Conservation (phyloP, 2,797 vertebrate species). For the Fistularia commersonii region DNA sequence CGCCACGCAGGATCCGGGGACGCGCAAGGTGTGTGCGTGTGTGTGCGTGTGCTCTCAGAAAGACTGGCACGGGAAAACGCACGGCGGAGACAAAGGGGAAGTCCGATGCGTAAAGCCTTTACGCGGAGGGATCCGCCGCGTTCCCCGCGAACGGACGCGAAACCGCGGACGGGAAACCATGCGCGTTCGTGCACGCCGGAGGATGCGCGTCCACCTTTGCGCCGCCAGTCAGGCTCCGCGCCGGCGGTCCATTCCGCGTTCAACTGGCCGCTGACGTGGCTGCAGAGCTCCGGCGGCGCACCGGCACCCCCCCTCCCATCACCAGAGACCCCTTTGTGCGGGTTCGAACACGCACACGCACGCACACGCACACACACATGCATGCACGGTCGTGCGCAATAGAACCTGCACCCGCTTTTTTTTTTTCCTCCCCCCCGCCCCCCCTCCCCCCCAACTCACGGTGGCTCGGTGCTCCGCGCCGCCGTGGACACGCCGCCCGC, state of each 20-base stretch:
- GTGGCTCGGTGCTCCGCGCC: conserved; percentile 56
- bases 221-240: conserved; percentile 26
- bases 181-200: conserved; percentile 17
- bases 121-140: conserved; percentile 54
- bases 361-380: neutral
- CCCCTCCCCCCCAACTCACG: too few relatives aligned
- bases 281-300: conserved; percentile 35
- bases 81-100: conserved; percentile 65
- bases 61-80: conserved; percentile 52
- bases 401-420: neutral
- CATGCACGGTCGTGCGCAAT: neutral
- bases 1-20: conserved; percentile 33
- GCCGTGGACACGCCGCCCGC: conserved; percentile 58
- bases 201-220: conserved; percentile 41
- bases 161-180: too few relatives aligned
- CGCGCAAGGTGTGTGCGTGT: too few relatives aligned
- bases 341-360: too few relatives aligned
- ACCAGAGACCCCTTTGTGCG: conserved; percentile 13
- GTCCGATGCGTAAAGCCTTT: conserved; percentile 71
- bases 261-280: conserved; percentile 42
- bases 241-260: conserved; percentile 46
- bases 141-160: conserved; percentile 20
- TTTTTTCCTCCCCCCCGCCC: neutral
- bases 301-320: too few relatives aligned
- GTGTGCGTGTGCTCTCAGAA: too few relatives aligned